Base-by-base conservation (phyloP, 2,797 vertebrate species). In the Pogonophryne albipinna region DNA sequence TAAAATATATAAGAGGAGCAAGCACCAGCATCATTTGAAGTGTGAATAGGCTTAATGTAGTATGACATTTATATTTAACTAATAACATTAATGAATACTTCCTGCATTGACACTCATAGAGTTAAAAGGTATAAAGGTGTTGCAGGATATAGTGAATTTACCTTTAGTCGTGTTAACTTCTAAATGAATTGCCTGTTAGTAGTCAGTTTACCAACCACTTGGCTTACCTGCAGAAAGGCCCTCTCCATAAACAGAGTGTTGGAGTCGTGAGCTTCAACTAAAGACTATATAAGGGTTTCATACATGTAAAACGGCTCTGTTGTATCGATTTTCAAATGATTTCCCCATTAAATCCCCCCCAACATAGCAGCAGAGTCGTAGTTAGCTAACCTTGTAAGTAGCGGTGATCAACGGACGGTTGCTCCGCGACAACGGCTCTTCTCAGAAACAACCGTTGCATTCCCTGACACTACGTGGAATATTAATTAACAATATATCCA, bases 361-460 rank as follows among this genome's bases (percentile, higher is more conserved):
- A 23, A 53, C 71, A 52, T 3, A 59, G 72, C 72, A 3, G 65
- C 10, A 16, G 20, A 44, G 64, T 23, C 53, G 1, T 2, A 19
- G 75, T 9, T 9, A 57, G 71, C 80, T 71, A 69, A 58, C 66
- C 38, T 44, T 13, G 38, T 34, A 53, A 7, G 63, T 17, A 45
- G 64, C 51, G 23, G 20, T 15, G 65, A 46, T 45, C 61, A 73
- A 12, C 59, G 53, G 62, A 70, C 44, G 70, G 17, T 20, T 14
- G 27, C 67, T 73, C 51, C 51, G 82, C 55, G 34, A 69, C 67
- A 51, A 8, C 60, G 67, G 11, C 44, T 13, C 59, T 27, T 53
- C 49, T 34, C 47, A 10, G 3, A 4, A 38, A 44, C 46, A 20
- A n/a, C 42, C 13, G 67, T 27, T 19, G 41, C 60, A 23, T 56